Base-by-base conservation (phyloP, 1,140 invertebrate species). In the Euura saliciscinereae region DNA sequence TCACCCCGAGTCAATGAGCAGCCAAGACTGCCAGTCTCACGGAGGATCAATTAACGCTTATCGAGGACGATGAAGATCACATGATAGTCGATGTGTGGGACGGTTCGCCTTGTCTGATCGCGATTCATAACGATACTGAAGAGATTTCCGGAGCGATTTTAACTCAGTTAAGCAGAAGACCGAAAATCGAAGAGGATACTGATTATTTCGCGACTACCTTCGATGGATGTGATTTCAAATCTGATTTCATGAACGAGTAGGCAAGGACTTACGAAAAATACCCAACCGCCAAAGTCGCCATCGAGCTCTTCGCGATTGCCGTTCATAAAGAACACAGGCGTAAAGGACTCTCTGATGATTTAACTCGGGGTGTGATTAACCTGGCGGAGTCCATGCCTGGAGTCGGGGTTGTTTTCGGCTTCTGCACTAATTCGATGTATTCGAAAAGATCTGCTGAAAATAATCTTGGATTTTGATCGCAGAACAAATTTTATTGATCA, bases 231-330 rank as follows among this genome's bases (percentile, higher is more conserved):
- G 66, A 66, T 72, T 46, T 51, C 6, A 2, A 71, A 6, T 65
- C 44, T 2, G 5, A 45, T 13, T n/a, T 78, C 2, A 64, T 77
- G 0, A 65, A 65, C 6, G 68, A 73, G 2, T 78, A 79, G 28
- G 28, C 28, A 28, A 28, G 28, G 28, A 28, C 1, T 28, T 28
- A 28, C 28, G 28, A 6, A 1, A 45, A 43, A 43, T 77, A 70
- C 59, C 74, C 71, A 28, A 66, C 71, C 2, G 74, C 65, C 2
- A 13, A 67, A 67, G 66, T 42, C 43, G 71, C 71, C 2, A 69
- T 79, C 11, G 79, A 82, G 45, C 78, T 78, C 67, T 82, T 78
- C 28, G 76, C 78, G 0, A 65, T 82, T 2, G 76, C 73, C 3
- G 75, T 82, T 1, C 75, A 73, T 11, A 73, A 70, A 6, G 43